A percentile compares a stretch with the other conserved stretches of the same genome.
These are phyloP conservation scores for Metopolophium dirhodum DNA, from an alignment of 1,140 invertebrate species.

Conservation along the genomic window DNA sequence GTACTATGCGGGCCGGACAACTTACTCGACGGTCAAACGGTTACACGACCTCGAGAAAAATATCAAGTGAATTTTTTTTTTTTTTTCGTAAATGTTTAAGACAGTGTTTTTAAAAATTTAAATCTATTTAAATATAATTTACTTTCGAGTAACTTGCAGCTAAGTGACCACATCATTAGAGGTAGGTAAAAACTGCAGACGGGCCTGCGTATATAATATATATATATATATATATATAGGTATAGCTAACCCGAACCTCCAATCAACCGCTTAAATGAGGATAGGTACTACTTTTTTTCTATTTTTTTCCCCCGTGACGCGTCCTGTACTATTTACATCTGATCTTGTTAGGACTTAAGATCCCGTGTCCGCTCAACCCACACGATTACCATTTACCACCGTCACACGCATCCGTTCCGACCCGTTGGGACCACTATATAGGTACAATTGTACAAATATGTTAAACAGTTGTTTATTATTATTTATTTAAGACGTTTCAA, in stretches of 20 bases:
- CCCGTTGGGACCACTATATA: too few relatives aligned
- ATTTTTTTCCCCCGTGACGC: not conserved
- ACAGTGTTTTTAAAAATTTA: not conserved
- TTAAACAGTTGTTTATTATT: not conserved
- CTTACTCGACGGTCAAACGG: not conserved
- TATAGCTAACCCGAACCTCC: not conserved
- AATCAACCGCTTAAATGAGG: not conserved
- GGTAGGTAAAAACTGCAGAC: not conserved
- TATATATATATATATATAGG: too few relatives aligned
- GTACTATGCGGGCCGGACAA: not conserved
- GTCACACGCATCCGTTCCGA: not conserved
- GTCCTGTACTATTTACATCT: not conserved
- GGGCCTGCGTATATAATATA: not conserved
- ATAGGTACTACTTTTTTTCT: not conserved
- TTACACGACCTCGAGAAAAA: not conserved
- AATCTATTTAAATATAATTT: not conserved
- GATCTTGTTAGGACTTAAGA: not conserved
- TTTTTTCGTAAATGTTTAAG: not conserved
- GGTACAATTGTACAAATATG: too few relatives aligned
- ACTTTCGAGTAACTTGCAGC: not conserved
- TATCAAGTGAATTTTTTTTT: not conserved
- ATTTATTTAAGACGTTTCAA: too few relatives aligned
- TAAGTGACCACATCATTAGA: not conserved
- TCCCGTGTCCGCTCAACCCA: not conserved
- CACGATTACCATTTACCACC: not conserved